Evolutionary conservation across 2,797 vertebrate genomes (phyloP).

Genomic region (Mico argentatus): DNA sequence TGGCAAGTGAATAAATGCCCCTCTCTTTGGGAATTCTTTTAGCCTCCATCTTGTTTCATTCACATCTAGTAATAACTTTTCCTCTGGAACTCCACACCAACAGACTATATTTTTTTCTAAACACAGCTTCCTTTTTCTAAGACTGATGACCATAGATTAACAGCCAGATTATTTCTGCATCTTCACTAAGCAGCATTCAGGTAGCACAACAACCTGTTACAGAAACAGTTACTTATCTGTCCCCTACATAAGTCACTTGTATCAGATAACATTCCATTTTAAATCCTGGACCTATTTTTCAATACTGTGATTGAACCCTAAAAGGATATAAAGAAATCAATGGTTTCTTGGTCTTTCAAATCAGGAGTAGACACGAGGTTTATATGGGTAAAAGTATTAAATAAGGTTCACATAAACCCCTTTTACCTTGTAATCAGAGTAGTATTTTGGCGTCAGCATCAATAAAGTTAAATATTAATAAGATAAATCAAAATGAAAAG

Average conservation of each 20-base stretch:
- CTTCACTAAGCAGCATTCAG: background rate
- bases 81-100: background rate
- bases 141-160: background rate
- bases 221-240: background rate
- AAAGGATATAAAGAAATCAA: constrained; percentile 13
- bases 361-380: background rate
- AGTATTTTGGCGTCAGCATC: background rate
- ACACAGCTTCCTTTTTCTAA: background rate
- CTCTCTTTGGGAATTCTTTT: background rate
- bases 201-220: background rate
- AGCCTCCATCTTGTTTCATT: background rate
- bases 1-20: background rate
- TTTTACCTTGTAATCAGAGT: background rate
- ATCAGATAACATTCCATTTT: background rate
- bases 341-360: constrained; percentile 1
- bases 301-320: background rate
- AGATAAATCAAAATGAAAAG: constrained; percentile 42
- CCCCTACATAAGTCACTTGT: background rate
- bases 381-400: background rate
- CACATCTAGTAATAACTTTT: background rate
- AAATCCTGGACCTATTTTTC: background rate
- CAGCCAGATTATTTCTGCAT: background rate
- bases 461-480: constrained; percentile 4
- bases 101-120: background rate
- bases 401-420: background rate